phyloP scores from a whole-genome alignment of 2,797 vertebrate species.

The Trachops cirrhosus region DNA sequence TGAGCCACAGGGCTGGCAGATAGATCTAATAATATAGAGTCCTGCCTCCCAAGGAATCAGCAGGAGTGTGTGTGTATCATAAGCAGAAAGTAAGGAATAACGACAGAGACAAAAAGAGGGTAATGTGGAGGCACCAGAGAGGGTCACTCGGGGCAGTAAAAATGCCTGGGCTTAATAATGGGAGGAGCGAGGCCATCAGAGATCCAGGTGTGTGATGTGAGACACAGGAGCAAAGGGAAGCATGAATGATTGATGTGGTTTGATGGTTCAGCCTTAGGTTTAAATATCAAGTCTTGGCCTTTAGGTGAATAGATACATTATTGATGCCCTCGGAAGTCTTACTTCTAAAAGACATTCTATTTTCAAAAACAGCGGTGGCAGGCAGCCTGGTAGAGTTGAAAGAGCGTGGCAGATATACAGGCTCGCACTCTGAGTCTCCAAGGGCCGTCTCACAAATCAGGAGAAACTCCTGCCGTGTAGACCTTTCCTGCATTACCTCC shows the following conservation, averaged over 20 bases:
- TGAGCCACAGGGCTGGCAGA: neutral
- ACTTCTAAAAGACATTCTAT: neutral
- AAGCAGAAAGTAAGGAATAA: neutral
- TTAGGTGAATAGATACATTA: neutral
- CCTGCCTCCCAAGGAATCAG: neutral
- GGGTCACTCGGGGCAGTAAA: neutral
- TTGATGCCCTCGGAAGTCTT: neutral
- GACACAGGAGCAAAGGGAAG: fast-evolving
- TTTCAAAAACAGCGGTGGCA: neutral
- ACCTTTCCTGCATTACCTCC: fast-evolving
- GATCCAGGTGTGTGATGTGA: neutral
- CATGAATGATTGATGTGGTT: neutral
- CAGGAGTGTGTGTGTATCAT: fast-evolving
- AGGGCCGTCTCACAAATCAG: fast-evolving
- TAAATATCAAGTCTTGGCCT: slow-evolving; percentile 13
- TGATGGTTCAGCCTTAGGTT: neutral
- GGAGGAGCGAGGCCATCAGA: neutral
- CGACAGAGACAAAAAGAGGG: neutral
- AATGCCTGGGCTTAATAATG: neutral
- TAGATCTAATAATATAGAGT: neutral
- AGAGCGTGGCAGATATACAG: neutral
- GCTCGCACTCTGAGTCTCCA: neutral
- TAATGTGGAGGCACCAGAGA: neutral
- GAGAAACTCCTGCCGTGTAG: fast-evolving
- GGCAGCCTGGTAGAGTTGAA: neutral